Conservation (phyloP, 2,797 vertebrate species). For the Okamejei kenojei region DNA sequence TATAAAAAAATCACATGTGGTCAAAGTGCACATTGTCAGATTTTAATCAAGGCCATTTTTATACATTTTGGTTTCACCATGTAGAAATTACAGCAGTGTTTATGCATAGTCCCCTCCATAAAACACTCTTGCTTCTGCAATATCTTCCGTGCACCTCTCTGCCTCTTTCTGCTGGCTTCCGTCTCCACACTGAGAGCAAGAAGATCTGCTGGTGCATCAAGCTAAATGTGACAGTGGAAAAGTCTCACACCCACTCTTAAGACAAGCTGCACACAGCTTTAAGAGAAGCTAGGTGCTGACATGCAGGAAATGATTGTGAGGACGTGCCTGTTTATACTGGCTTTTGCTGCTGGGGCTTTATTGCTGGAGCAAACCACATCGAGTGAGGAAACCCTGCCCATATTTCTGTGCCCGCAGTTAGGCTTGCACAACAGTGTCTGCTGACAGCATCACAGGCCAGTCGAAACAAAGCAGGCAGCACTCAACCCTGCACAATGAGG, state of each 20-base stretch:
- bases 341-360: background rate
- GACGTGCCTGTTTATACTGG: conserved; percentile 3
- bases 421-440: background rate
- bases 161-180: too few species aligned
- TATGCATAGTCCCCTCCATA: too few species aligned
- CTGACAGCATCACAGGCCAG: background rate
- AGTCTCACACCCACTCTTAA: background rate
- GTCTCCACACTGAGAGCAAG: too few species aligned
- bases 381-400: background rate
- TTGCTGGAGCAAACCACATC: background rate
- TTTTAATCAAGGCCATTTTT: too few species aligned
- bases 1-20: too few species aligned
- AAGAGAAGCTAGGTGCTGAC: background rate
- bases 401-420: conserved; percentile 4
- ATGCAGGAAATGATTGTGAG: background rate
- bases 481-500: background rate
- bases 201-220: background rate
- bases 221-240: background rate
- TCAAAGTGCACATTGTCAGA: too few species aligned
- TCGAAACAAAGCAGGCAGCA: background rate
- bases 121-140: too few species aligned
- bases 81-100: too few species aligned
- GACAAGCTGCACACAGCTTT: background rate
- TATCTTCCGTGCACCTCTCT: too few species aligned
- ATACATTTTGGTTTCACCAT: too few species aligned